Evolutionary conservation across 2,113 vertebrate genomes (phyloP).

Genomic region (western clawed frog (Xenopus tropicalis)): DNA sequence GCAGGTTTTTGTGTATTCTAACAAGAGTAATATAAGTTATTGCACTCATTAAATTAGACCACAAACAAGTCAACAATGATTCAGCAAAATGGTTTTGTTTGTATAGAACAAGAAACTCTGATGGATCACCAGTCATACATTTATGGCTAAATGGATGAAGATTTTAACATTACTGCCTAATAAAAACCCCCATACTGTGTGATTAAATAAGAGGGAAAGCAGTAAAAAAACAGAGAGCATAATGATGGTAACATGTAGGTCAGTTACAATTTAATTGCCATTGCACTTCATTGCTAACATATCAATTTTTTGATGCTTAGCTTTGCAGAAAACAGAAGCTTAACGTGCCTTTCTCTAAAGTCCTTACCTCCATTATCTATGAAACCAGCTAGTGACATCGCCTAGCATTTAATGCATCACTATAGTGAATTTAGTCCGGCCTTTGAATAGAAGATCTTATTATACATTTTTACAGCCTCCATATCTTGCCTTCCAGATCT

Average conservation of each 20-base stretch:
- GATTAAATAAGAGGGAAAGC: slow-evolving; percentile 91
- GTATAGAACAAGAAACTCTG: slow-evolving; percentile 72
- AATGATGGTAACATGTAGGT: slow-evolving; percentile 93
- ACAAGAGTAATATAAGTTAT: slow-evolving; percentile 77
- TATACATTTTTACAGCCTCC: slow-evolving; percentile 71
- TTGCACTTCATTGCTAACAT: slow-evolving; percentile 88
- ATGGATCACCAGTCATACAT: slow-evolving; percentile 85
- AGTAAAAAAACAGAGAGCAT: slow-evolving; percentile 80
- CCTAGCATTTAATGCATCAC: slow-evolving; percentile 69
- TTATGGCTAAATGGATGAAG: slow-evolving; percentile 87
- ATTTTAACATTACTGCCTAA: slow-evolving; percentile 89
- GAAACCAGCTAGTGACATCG: slow-evolving; percentile 64
- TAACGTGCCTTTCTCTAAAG: slow-evolving; percentile 65
- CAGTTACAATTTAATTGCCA: slow-evolving; percentile 98
- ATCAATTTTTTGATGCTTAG: slow-evolving; percentile 91
- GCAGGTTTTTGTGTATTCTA: slow-evolving; percentile 71
- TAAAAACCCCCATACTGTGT: slow-evolving; percentile 90
- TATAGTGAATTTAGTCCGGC: slow-evolving; percentile 74
- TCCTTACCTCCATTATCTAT: slow-evolving; percentile 71
- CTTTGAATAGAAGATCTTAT: slow-evolving; percentile 70
- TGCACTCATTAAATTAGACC: slow-evolving; percentile 77
- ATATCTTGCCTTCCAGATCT: background rate
- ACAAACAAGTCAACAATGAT: slow-evolving; percentile 81
- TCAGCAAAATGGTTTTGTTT: slow-evolving; percentile 82
- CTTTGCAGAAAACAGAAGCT: slow-evolving; percentile 89